A percentile compares a stretch with the other conserved stretches of the same genome.
Conservation (phyloP, 2,113 vertebrate genomes). For the Vanacampus margaritifer region DNA sequence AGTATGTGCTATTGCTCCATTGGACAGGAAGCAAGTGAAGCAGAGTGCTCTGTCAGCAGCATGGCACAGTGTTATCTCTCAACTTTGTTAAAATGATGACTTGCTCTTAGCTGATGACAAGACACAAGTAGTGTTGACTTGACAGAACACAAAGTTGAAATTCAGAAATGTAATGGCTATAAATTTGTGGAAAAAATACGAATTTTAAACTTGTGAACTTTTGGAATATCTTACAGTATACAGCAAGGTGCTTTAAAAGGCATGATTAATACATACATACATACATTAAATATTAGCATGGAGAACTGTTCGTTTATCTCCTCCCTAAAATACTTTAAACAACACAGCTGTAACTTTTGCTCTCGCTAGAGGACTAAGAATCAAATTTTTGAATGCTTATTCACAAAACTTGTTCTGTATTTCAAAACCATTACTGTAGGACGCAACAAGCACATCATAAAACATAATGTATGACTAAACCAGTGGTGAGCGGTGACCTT, state of each 20-base stretch:
- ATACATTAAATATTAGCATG: not conserved
- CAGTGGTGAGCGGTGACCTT: too few species aligned
- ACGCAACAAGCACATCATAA: too few species aligned
- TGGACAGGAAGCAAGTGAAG: slow-evolving; percentile 66
- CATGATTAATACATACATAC: not conserved
- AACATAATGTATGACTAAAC: too few species aligned
- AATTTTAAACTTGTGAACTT: not conserved
- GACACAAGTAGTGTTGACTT: not conserved
- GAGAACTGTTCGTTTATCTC: not conserved
- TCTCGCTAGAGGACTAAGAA: not conserved
- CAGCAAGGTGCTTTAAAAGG: not conserved
- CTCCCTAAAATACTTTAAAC: slow-evolving; percentile 2
- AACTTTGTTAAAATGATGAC: slow-evolving; percentile 27
- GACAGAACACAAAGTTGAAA: not conserved
- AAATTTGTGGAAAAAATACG: not conserved
- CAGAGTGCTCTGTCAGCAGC: slow-evolving; percentile 61
- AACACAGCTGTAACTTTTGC: too few species aligned
- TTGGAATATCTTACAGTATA: not conserved
- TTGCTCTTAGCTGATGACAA: slow-evolving; percentile 15
- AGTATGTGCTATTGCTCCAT: slow-evolving; percentile 51
- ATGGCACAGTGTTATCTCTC: slow-evolving; percentile 34
- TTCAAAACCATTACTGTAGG: too few species aligned
- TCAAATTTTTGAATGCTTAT: not conserved
- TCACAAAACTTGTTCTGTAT: too few species aligned
- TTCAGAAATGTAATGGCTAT: not conserved